Evolutionary conservation across 2,113 vertebrate genomes (phyloP).

Genomic region (Mugil cephalus): DNA sequence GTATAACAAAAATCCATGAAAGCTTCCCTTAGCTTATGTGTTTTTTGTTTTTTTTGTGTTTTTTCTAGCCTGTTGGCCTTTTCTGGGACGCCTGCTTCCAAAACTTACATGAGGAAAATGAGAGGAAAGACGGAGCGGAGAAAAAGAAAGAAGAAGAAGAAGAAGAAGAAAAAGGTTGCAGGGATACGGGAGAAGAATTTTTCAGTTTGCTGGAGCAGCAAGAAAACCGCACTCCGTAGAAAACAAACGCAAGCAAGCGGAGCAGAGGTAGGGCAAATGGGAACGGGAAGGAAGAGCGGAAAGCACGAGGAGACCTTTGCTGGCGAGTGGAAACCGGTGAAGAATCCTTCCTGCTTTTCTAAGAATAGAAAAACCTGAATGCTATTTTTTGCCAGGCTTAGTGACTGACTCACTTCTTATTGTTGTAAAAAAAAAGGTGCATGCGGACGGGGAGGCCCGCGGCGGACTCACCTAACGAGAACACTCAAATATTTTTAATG

Average conservation of each 20-base stretch:
- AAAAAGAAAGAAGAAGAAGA: slow-evolving; percentile 5
- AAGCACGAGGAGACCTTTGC: slow-evolving; percentile 20
- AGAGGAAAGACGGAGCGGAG: slow-evolving; percentile 18
- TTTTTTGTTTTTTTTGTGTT: too few species aligned
- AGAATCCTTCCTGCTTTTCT: slow-evolving; percentile 33
- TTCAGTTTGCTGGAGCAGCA: slow-evolving; percentile 51
- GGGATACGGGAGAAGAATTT: slow-evolving; percentile 31
- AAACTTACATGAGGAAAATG: slow-evolving; percentile 26
- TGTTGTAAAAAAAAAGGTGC: slow-evolving; percentile 35
- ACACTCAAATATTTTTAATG: background rate
- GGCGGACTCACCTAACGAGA: slow-evolving; percentile 25
- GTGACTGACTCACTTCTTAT: slow-evolving; percentile 24
- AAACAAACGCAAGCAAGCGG: slow-evolving; percentile 47
- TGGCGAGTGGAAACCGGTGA: slow-evolving; percentile 46
- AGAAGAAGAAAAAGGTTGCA: slow-evolving; percentile 14
- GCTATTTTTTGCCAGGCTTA: slow-evolving; percentile 18
- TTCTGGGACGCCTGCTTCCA: slow-evolving; percentile 11
- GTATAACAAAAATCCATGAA: slow-evolving; percentile 13
- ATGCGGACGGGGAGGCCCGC: slow-evolving; percentile 13
- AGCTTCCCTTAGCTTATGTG: slow-evolving; percentile 25
- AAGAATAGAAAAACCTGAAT: slow-evolving; percentile 32
- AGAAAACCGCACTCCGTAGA: slow-evolving; percentile 39
- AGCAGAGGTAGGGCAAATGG: slow-evolving; percentile 29
- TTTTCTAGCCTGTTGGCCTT: slow-evolving; percentile 20
- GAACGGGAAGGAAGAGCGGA: slow-evolving; percentile 11